These are phyloP conservation scores for Drosophila multiciliata DNA, from an alignment of 2,888 invertebrate species.

Conservation along the genomic window DNA sequence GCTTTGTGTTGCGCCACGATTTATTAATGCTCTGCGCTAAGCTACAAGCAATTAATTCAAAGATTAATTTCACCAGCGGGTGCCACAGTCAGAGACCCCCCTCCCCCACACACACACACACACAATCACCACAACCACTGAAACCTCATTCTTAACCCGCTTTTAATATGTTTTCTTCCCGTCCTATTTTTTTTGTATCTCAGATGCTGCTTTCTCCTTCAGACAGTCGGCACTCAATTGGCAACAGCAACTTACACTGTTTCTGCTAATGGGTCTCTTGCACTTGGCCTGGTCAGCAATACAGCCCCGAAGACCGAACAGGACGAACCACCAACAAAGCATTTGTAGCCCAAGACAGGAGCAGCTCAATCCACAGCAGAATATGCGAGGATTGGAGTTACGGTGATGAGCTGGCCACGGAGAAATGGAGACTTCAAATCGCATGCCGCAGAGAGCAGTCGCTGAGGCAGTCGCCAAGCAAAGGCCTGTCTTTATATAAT, in stretches of 20 bases:
- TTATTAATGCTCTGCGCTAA: constrained; percentile 81
- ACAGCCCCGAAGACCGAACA: constrained; percentile 20
- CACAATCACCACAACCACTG: background rate
- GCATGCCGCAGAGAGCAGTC: background rate
- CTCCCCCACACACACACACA: background rate
- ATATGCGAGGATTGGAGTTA: background rate
- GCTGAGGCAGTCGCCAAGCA: background rate
- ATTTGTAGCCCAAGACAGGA: constrained; percentile 8
- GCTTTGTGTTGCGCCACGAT: constrained; percentile 58
- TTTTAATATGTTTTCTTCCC: constrained; percentile 41
- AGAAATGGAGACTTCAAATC: constrained; percentile 49
- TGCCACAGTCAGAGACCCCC: constrained; percentile 41
- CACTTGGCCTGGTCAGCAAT: constrained; percentile 45
- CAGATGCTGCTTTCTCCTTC: constrained; percentile 51
- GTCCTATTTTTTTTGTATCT: constrained; percentile 11
- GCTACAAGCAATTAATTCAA: constrained; percentile 82
- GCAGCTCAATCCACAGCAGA: background rate
- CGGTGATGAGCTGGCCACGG: constrained; percentile 56
- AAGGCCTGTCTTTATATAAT: constrained; percentile 1
- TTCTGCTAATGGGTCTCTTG: constrained; percentile 42
- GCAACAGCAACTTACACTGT: constrained; percentile 35
- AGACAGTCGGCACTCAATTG: constrained; percentile 24
- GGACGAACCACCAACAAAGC: constrained; percentile 9
- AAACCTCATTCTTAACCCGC: constrained; percentile 36
- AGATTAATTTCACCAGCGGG: constrained; percentile 83